These are phyloP conservation scores for Acholoe squamosa DNA, from an alignment of 2,888 invertebrate species.

Conservation along the genomic window DNA sequence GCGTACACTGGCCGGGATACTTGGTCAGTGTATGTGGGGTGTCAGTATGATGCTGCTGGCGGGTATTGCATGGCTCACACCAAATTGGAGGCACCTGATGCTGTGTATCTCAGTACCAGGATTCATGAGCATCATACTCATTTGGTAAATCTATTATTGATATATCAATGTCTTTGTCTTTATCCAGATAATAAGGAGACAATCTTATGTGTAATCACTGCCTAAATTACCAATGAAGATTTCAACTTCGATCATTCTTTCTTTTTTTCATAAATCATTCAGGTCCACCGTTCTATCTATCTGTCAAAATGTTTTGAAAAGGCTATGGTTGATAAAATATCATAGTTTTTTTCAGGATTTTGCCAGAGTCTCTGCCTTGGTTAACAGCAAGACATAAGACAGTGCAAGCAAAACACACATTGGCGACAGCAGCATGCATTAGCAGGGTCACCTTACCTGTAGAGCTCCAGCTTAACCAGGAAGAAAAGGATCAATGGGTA, in stretches of 20 bases:
- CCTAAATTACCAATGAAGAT: no score
- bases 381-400: neutral
- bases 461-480: conserved; percentile 28
- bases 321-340: no score
- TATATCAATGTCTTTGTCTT: no score
- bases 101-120: conserved; percentile 61
- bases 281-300: no score
- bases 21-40: conserved; percentile 63
- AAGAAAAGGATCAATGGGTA: neutral
- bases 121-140: conserved; percentile 44
- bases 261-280: no score
- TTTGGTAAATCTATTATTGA: conserved; percentile 61
- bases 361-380: conserved; percentile 60
- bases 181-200: no score
- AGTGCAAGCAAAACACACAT: neutral
- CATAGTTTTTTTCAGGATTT: conserved; percentile 22
- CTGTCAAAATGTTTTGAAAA: no score
- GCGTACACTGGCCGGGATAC: conserved; percentile 62
- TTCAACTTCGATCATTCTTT: no score
- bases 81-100: conserved; percentile 63
- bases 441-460: conserved; percentile 25
- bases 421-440: conserved; percentile 34
- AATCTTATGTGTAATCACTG: no score
- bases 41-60: conserved; percentile 62
- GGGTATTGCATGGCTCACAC: conserved; percentile 42